Conservation (phyloP, 2,797 vertebrate species). For the Sylvilagus floridanus region DNA sequence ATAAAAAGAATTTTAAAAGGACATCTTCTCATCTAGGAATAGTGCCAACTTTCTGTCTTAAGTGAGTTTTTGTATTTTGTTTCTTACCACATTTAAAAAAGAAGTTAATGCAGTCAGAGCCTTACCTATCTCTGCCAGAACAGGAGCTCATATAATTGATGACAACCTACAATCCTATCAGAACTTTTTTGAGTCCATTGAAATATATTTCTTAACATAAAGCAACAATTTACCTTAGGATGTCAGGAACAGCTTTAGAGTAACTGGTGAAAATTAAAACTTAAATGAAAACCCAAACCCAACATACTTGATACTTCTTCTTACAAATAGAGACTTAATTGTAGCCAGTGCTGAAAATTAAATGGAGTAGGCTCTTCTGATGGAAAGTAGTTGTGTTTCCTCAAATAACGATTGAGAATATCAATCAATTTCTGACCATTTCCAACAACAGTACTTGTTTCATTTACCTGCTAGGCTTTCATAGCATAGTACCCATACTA, state of each 20-base stretch:
- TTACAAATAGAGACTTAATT: conserved; percentile 43
- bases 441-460: background rate
- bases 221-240: conserved; percentile 40
- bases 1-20: conserved; percentile 65
- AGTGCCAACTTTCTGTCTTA: conserved; percentile 75
- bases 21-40: conserved; percentile 72
- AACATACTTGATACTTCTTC: conserved; percentile 31
- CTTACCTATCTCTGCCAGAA: conserved; percentile 48
- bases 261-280: conserved; percentile 66
- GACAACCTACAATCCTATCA: conserved; percentile 54
- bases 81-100: conserved; percentile 63
- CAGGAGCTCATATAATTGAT: background rate
- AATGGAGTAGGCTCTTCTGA: conserved; percentile 45
- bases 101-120: conserved; percentile 47
- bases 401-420: background rate
- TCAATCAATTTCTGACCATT: background rate
- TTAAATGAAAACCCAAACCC: conserved; percentile 49
- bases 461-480: background rate
- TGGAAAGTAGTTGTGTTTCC: background rate
- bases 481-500: background rate
- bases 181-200: conserved; percentile 53
- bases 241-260: conserved; percentile 60
- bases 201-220: conserved; percentile 57
- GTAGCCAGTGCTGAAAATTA: conserved; percentile 61
- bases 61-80: conserved; percentile 48